Conservation (phyloP, 1,140 invertebrate genomes). For the Bombus pyrosoma region DNA sequence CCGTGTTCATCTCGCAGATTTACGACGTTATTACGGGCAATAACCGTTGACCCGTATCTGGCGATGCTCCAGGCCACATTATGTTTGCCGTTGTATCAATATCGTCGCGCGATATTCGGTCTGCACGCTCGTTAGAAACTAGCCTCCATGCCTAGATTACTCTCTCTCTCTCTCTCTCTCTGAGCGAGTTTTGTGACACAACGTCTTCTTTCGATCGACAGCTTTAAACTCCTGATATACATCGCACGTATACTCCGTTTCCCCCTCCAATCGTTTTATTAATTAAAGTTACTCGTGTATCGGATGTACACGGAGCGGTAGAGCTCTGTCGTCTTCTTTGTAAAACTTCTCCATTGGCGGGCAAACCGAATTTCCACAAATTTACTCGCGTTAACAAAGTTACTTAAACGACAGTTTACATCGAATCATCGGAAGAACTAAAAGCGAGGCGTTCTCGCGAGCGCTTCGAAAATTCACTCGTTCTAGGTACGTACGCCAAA, state of each 20-base stretch:
- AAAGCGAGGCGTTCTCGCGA: no score
- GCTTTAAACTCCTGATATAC: no score
- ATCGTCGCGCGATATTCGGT: conserved; percentile 19
- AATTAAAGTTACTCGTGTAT: background rate
- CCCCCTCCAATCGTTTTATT: background rate
- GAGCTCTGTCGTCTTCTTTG: no score
- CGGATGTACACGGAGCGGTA: background rate
- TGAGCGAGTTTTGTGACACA: background rate
- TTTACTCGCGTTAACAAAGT: no score
- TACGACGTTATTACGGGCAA: conserved; percentile 48
- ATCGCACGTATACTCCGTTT: no score
- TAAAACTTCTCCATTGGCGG: background rate
- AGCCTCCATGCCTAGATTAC: conserved; percentile 3
- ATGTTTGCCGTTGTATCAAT: conserved; percentile 49
- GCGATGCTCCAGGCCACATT: conserved; percentile 40
- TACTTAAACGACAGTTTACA: no score
- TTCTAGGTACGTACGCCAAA: no score
- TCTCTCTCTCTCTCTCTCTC: no score
- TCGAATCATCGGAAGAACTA: no score
- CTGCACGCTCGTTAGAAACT: conserved; percentile 32
- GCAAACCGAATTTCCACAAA: background rate
- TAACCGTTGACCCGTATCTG: conserved; percentile 50
- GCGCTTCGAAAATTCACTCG: no score
- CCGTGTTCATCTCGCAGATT: conserved; percentile 35
- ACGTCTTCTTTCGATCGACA: background rate